Evolutionary conservation across 2,113 vertebrate genomes (phyloP).

Genomic region (Tangachromis dhanisi): DNA sequence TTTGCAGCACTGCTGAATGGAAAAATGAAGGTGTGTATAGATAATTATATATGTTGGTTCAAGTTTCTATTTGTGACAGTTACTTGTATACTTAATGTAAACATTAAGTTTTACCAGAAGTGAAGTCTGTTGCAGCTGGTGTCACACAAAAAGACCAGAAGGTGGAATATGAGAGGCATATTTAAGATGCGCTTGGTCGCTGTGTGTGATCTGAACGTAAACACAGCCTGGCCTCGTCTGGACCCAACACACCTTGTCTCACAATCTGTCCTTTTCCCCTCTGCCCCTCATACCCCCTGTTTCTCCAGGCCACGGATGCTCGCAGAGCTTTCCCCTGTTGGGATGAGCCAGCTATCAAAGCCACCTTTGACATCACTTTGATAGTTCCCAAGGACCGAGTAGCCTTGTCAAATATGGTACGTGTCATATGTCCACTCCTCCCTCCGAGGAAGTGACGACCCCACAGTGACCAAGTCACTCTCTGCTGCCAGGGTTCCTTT

Average conservation of each 20-base stretch:
- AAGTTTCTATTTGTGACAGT: background rate
- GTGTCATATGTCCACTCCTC: conserved; percentile 27
- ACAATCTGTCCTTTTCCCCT: background rate
- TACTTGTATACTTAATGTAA: background rate
- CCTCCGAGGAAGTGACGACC: background rate
- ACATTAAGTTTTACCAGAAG: background rate
- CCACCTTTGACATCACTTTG: conserved; percentile 94
- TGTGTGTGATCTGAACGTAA: too few relatives aligned
- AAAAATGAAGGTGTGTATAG: background rate
- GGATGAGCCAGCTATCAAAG: conserved; percentile 98
- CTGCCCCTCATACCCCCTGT: background rate
- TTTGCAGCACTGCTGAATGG: background rate
- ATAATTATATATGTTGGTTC: background rate
- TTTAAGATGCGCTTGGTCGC: background rate
- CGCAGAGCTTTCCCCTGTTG: conserved; percentile 98
- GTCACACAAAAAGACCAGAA: background rate
- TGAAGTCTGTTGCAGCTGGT: background rate
- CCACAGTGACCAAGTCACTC: background rate
- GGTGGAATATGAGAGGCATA: background rate
- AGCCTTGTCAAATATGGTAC: conserved; percentile 98
- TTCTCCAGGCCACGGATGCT: conserved; percentile 88
- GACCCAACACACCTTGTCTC: background rate
- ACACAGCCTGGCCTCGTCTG: background rate
- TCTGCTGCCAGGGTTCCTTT: background rate
- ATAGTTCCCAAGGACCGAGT: conserved; percentile 96